Percentiles rank a stretch among this genome's conserved stretches.
phyloP scores from a whole-genome alignment of 1,140 invertebrate genomes.

The Monochamus saltuarius region DNA sequence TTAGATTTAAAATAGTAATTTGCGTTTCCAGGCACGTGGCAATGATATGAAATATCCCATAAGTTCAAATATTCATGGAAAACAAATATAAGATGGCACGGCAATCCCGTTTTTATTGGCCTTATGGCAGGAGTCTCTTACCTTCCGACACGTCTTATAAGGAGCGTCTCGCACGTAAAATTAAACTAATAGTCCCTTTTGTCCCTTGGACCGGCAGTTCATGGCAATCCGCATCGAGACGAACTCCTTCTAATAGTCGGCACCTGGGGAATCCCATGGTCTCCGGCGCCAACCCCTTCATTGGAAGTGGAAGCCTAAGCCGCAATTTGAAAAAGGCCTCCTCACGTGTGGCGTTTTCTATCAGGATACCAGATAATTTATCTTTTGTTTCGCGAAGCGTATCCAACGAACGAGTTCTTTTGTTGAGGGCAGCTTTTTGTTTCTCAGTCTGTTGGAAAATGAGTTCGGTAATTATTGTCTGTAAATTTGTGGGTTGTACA shows the following conservation, averaged over 20 bases:
- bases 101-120: conserved; percentile 20
- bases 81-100: conserved; percentile 15
- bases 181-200: neutral
- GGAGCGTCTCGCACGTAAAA: neutral
- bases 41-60: conserved; percentile 22
- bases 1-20: conserved; percentile 17
- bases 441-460: conserved; percentile 16
- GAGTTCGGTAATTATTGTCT: conserved; percentile 10
- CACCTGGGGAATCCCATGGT: conserved; percentile 26
- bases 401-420: conserved; percentile 23
- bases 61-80: conserved; percentile 19
- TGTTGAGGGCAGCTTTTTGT: conserved; percentile 33
- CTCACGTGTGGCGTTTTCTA: conserved; percentile 29
- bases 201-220: neutral
- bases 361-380: conserved; percentile 36
- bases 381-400: conserved; percentile 38
- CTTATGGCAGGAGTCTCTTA: conserved; percentile 10
- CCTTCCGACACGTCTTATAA: neutral
- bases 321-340: conserved; percentile 4
- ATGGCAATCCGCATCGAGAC: neutral
- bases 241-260: conserved; percentile 16
- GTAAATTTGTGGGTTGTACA: conserved; percentile 12
- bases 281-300: neutral
- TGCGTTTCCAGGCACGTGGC: conserved; percentile 18
- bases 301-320: neutral